Base-by-base conservation (phyloP, 2,888 invertebrate genomes). In the Mesodorylaimus sp. region DNA sequence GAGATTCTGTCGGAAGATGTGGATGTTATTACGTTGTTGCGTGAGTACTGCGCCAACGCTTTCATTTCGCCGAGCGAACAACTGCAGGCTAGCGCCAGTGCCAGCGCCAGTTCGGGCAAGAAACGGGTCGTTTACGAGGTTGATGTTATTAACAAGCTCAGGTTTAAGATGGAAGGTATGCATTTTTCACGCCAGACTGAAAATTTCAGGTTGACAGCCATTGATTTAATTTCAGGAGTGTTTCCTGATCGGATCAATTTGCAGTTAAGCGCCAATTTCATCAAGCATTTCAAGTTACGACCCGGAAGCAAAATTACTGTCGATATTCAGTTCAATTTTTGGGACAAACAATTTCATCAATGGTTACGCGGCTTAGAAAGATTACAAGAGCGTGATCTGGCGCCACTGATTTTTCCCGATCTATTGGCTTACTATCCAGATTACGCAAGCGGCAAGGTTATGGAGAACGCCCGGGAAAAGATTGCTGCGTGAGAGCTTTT, bases 51-150 rank as follows among this genome's bases (percentile, higher is more conserved):
- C 2, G 55, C 57, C 21, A 56, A 55, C 47, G 55, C 51, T 24
- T 54, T 57, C 45, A 53, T 56, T 37, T 10, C 46, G 23, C 45
- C 55, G 56, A 16, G 10, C 32, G 32, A 32, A 7, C 10, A 32
- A 7, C n/a, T n/a, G n/a, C n/a, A n/a, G n/a, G n/a, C n/a, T n/a
- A n/a, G n/a, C n/a, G n/a, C n/a, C n/a, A n/a, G n/a, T n/a, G 16
- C 7, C 7, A 10, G 10, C 16, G 10, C 10, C 7, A 32, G 16
- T 16, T 10, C 7, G 16, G 7, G 7, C 32, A 16, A 16, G 10
- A 32, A 32, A 32, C 32, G 32, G 16, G 10, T 7, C 32, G 32
- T 32, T 16, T 32, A 32, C 32, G 32, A 32, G 16, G 32, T 32
- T 32, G 10, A 32, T 32, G 10, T 32, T 7, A 16, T 32, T 32